Evolutionary conservation across 2,888 invertebrate genomes (phyloP).

Genomic region (Drosophila sordidula): DNA sequence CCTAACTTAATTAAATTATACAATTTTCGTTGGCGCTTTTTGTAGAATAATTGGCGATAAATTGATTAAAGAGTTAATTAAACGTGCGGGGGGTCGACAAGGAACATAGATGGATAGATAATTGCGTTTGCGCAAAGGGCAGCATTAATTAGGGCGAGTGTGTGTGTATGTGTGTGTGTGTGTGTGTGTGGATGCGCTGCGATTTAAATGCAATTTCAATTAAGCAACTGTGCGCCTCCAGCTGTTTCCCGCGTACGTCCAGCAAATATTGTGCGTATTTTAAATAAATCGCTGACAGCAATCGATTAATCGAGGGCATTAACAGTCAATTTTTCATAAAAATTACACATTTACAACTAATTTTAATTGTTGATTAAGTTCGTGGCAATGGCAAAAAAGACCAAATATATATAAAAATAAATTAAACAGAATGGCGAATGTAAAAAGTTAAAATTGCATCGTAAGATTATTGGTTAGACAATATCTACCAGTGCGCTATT

Average conservation of each 20-base stretch:
- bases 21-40: constrained; percentile 75
- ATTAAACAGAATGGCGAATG: too few species aligned
- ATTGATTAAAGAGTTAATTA: constrained; percentile 79
- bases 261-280: constrained; percentile 32
- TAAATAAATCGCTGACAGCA: constrained; percentile 24
- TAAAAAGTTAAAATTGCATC: too few species aligned
- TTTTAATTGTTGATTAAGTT: constrained; percentile 4
- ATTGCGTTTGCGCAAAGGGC: constrained; percentile 65
- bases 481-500: too few species aligned
- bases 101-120: constrained; percentile 63
- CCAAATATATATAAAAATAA: too few species aligned
- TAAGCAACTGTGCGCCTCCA: constrained; percentile 20
- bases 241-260: constrained; percentile 16
- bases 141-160: constrained; percentile 40
- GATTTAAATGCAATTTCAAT: constrained; percentile 53
- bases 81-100: constrained; percentile 55
- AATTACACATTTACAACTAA: constrained; percentile 14
- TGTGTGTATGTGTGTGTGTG: constrained; percentile 1
- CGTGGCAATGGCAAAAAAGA: too few species aligned
- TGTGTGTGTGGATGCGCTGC: constrained; percentile 14
- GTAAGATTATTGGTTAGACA: too few species aligned
- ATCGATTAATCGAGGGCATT: constrained; percentile 21
- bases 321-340: not conserved
- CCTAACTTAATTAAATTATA: constrained; percentile 79
- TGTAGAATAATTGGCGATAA: constrained; percentile 78